Conservation (phyloP, 2,797 vertebrate species). For the Ispidina lecontei region DNA sequence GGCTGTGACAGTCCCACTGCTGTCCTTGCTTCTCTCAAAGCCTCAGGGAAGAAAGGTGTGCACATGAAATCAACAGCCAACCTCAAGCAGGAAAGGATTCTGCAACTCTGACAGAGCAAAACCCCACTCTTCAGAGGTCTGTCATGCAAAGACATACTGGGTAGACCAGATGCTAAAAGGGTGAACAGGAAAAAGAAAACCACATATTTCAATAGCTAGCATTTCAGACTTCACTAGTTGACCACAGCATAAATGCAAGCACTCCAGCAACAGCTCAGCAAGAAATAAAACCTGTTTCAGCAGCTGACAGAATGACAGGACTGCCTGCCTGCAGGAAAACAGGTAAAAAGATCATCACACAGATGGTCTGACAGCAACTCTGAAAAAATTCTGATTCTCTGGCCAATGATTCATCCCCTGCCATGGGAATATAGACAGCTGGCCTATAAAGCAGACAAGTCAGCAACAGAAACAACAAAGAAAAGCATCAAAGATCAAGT, state of each 20-base stretch:
- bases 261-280: background rate
- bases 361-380: background rate
- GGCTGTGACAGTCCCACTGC: background rate
- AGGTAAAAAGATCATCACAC: background rate
- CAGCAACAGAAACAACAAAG: background rate
- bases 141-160: background rate
- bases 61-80: background rate
- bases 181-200: background rate
- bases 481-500: background rate
- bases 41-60: background rate
- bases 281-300: background rate
- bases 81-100: background rate
- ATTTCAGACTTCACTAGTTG: background rate
- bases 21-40: background rate
- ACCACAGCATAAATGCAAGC: background rate
- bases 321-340: background rate
- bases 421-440: background rate
- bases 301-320: background rate
- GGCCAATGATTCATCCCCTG: background rate
- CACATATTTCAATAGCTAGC: background rate
- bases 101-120: background rate
- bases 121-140: background rate
- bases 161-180: background rate
- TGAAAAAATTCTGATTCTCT: background rate
- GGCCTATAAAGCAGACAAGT: accelerated